A percentile compares a stretch with the other conserved stretches of the same genome.
phyloP scores from a whole-genome alignment of 2,113 vertebrate genomes.

The Ranitomeya imitator region DNA sequence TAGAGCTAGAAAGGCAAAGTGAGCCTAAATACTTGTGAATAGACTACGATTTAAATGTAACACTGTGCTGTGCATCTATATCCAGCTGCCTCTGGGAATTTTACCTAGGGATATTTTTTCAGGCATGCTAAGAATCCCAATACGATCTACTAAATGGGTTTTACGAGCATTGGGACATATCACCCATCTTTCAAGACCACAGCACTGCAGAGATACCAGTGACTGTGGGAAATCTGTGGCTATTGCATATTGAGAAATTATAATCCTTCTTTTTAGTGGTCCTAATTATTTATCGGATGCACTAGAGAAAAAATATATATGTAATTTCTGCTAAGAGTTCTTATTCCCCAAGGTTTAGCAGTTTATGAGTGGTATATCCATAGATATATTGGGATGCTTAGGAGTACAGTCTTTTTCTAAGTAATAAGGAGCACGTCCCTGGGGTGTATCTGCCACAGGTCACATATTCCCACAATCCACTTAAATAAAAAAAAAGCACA shows the following conservation, averaged over 20 bases:
- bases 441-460: too few relatives aligned
- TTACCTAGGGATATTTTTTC: background rate
- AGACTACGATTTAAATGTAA: background rate
- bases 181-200: background rate
- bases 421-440: too few relatives aligned
- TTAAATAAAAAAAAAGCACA: too few relatives aligned
- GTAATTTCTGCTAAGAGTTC: too few relatives aligned
- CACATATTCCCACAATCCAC: too few relatives aligned
- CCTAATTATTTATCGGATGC: background rate
- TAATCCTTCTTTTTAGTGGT: background rate
- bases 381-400: too few relatives aligned
- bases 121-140: background rate
- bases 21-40: constrained; percentile 1
- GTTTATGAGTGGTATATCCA: too few relatives aligned
- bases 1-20: background rate
- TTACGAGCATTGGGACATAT: background rate
- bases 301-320: too few relatives aligned
- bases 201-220: background rate
- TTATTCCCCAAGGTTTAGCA: too few relatives aligned
- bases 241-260: background rate
- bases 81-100: background rate
- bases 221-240: background rate
- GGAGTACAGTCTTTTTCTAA: too few relatives aligned
- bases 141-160: background rate
- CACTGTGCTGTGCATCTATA: background rate